phyloP scores from a whole-genome alignment of 2,888 invertebrate species.

The Mesorhabditis sp. region DNA sequence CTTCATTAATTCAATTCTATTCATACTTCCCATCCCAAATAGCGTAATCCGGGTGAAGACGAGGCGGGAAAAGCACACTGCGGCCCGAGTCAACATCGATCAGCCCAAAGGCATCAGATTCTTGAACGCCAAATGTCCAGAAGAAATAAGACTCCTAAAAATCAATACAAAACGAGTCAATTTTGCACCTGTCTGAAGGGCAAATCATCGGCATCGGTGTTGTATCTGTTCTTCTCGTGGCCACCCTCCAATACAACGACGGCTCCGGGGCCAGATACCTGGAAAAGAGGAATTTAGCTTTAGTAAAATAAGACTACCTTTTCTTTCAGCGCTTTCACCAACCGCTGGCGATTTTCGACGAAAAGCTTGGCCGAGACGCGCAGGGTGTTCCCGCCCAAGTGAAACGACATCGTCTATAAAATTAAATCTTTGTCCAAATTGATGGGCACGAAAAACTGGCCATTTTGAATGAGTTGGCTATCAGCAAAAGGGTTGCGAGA shows the following conservation, averaged over 20 bases:
- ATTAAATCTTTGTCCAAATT: background rate
- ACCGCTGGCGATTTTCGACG: slow-evolving; percentile 42
- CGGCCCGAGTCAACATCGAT: slow-evolving; percentile 60
- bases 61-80: slow-evolving; percentile 78
- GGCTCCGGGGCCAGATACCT: slow-evolving; percentile 17
- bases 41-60: slow-evolving; percentile 78
- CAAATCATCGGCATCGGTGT: slow-evolving; percentile 53
- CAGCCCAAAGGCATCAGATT: slow-evolving; percentile 84
- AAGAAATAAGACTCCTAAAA: slow-evolving; percentile 89
- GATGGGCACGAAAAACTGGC: too few species aligned
- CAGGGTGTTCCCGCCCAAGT: slow-evolving; percentile 37
- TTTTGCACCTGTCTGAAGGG: slow-evolving; percentile 47
- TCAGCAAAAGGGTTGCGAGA: too few species aligned
- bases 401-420: slow-evolving; percentile 20
- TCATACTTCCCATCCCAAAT: slow-evolving; percentile 83
- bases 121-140: slow-evolving; percentile 89
- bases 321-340: slow-evolving; percentile 27
- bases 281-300: background rate
- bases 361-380: slow-evolving; percentile 44
- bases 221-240: slow-evolving; percentile 48
- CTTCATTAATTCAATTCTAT: slow-evolving; percentile 1
- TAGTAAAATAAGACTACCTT: slow-evolving; percentile 8
- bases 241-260: slow-evolving; percentile 49
- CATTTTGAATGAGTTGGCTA: too few species aligned
- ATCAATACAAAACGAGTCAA: background rate